Evolutionary conservation across 2,888 invertebrate species (phyloP), one percentile per base, ranked within the genome.

Genomic region (Netelia fuscicornis): DNA sequence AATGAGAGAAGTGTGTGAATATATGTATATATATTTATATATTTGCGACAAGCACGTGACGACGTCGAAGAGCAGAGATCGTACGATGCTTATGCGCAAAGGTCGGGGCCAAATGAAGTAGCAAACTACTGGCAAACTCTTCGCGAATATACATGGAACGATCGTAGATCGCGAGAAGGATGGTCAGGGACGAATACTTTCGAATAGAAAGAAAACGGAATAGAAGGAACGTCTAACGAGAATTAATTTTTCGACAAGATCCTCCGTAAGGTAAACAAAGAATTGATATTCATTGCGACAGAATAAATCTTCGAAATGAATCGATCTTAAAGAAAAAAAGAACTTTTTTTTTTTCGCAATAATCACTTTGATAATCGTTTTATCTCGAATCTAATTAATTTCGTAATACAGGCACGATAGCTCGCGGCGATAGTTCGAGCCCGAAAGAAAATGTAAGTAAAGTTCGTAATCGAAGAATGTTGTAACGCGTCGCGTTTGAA

Each of bases 71-170:
- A 78, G 65, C 62, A 70, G 20, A 81, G 64, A 78, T 84, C 84
- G 78, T 84, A 84, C 84, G 81, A 84, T 84, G 84, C 75, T 81
- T 81, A 75, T 52, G 78, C 71, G 13, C 77, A 78, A 78, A 84
- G 81, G 78, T 84, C 78, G 81, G 79, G 58, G 64, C 68, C 64
- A 25, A 74, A 60, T 13, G 10, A 67, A 64, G 65, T 56, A 65
- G 48, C 30, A 67, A 48, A 58, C 37, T 77, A 30, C 65, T 67
- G 58, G 56, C 23, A 48, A 48, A 70, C 60, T 74, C 17, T 30
- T 1, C 37, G 52, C n/a, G 20, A 56, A 56, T 20, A 17, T 56
- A 56, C 56, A 9, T 2, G 42, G 42, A 54, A 13, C 30, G 30
- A 52, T 17, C 9, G 52, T 71, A 54, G 20, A 30, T 25, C 79